Evolutionary conservation across 2,797 vertebrate species (phyloP).

Genomic region (Siniperca scherzeri): DNA sequence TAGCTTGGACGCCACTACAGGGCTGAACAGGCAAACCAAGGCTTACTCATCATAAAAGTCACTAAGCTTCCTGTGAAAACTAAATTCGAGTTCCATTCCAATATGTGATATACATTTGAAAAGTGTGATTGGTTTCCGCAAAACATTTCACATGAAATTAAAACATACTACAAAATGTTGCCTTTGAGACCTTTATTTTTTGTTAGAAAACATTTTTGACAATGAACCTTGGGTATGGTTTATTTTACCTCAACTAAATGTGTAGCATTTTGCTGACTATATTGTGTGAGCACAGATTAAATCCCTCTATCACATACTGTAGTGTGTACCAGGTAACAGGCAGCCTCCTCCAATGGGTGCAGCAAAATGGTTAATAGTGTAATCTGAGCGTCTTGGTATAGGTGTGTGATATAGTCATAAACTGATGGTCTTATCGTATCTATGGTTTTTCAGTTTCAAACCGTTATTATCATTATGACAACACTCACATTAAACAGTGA

Average conservation of each 20-base stretch:
- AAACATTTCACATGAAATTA: slow-evolving; percentile 12
- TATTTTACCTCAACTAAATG: not conserved
- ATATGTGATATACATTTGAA: slow-evolving; percentile 14
- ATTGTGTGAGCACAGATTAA: not conserved
- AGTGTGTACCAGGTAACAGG: not conserved
- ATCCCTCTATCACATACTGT: not conserved
- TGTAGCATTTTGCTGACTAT: not conserved
- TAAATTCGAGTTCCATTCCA: slow-evolving; percentile 25
- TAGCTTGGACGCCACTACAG: slow-evolving; percentile 64
- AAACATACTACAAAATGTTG: not conserved
- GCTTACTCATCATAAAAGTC: slow-evolving; percentile 71
- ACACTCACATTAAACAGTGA: not conserved
- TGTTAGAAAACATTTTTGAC: not conserved
- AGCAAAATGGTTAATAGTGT: not conserved
- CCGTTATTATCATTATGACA: not conserved
- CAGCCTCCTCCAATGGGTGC: not conserved
- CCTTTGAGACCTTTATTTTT: not conserved
- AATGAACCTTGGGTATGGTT: not conserved
- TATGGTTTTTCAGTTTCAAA: not conserved
- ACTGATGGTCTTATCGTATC: not conserved
- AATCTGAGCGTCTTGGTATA: not conserved
- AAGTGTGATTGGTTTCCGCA: not conserved
- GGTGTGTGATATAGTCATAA: not conserved
- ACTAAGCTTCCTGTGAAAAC: slow-evolving; percentile 37
- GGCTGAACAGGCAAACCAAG: slow-evolving; percentile 58